These are phyloP conservation scores for Mastacembelus armatus DNA, from an alignment of 2,797 vertebrate genomes.

Conservation along the genomic window DNA sequence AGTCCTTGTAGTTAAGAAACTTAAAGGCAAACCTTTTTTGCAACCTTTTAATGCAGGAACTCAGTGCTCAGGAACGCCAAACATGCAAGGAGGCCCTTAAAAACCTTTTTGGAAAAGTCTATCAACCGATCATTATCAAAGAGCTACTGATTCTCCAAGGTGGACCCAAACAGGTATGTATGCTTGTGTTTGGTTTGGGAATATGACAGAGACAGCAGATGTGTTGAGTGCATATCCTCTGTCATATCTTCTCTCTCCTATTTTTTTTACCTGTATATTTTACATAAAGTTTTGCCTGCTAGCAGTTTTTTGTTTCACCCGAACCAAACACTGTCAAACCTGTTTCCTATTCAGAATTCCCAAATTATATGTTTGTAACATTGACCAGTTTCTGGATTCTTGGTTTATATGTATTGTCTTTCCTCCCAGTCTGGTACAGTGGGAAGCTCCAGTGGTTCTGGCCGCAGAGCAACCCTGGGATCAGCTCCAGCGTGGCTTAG, in stretches of 20 bases:
- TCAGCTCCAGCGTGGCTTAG: conserved; percentile 89
- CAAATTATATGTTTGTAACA: background rate
- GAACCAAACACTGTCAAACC: background rate
- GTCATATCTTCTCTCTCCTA: too few species aligned
- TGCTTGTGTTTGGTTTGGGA: background rate
- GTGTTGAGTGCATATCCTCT: too few species aligned
- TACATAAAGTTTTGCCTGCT: too few species aligned
- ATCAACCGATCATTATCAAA: conserved; percentile 91
- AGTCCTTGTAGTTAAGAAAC: background rate
- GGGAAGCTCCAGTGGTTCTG: conserved; percentile 14
- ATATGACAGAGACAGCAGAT: background rate
- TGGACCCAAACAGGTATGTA: conserved; percentile 86
- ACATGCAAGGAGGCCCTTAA: conserved; percentile 82
- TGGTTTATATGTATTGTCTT: background rate
- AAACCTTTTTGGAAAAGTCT: conserved; percentile 87
- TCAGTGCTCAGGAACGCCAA: conserved; percentile 83
- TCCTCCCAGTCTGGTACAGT: conserved; percentile 49
- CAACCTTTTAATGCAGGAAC: conserved; percentile 66
- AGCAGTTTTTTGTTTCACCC: too few species aligned
- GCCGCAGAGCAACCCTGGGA: conserved; percentile 42
- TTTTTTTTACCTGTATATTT: too few species aligned
- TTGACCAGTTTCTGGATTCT: background rate
- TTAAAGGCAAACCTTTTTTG: background rate
- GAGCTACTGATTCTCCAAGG: conserved; percentile 94
- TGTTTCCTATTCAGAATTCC: background rate